Evolutionary conservation across 2,113 vertebrate species (phyloP).

Genomic region (Meleagris gallopavo): DNA sequence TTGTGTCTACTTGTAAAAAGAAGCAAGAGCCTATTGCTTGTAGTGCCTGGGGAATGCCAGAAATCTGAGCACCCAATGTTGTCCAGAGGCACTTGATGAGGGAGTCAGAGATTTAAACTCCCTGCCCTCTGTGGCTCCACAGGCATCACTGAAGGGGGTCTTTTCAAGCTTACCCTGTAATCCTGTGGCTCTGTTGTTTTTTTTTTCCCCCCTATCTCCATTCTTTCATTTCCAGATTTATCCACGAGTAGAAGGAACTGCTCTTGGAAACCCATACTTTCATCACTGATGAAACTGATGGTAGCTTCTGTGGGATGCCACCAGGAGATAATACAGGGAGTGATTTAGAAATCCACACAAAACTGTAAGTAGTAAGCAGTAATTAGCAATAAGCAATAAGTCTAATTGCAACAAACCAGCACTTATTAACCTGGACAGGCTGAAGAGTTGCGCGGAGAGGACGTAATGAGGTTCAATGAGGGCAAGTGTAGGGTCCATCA

Average conservation of each 20-base stretch:
- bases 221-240: not conserved
- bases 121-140: not conserved
- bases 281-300: not conserved
- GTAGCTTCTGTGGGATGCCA: not conserved
- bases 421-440: not conserved
- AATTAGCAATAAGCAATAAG: not conserved
- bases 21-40: not conserved
- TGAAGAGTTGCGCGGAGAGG: too few relatives aligned
- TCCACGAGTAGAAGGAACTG: rapidly evolving
- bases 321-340: not conserved
- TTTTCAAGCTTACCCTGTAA: not conserved
- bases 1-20: not conserved
- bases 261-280: not conserved
- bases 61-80: not conserved
- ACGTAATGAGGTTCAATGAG: too few relatives aligned
- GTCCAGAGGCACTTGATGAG: not conserved
- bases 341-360: not conserved
- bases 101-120: constrained; percentile 14
- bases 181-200: not conserved
- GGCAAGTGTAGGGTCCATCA: too few relatives aligned
- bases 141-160: not conserved
- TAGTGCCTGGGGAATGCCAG: not conserved
- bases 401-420: not conserved
- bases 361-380: not conserved
- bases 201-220: not conserved